Conservation (phyloP, 2,888 invertebrate genomes). For the Saturnia japonica region DNA sequence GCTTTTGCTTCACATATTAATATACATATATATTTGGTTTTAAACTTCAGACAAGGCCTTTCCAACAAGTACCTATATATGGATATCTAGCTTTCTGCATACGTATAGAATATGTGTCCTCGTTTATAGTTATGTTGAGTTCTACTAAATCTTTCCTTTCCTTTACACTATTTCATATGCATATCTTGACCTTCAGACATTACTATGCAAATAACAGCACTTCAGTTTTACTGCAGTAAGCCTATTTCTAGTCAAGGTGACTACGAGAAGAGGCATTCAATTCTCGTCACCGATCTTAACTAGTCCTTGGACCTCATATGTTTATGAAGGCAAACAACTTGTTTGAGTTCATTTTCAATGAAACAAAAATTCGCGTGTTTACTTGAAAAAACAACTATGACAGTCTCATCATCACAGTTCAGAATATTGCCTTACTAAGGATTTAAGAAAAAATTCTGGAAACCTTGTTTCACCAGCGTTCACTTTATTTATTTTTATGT, state of each 20-base stretch:
- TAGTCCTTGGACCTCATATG: background rate
- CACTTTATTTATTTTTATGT: no score
- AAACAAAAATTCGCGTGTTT: no score
- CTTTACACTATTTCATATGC: background rate
- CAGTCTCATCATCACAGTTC: background rate
- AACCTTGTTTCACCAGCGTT: background rate
- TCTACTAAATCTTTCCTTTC: background rate
- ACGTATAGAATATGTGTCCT: background rate
- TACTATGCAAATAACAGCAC: background rate
- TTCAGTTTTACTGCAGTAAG: background rate
- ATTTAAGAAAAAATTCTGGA: background rate
- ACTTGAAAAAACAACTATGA: no score
- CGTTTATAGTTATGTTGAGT: background rate
- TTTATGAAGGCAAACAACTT: background rate
- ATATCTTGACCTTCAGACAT: background rate
- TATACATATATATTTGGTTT: no score
- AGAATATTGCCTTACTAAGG: background rate
- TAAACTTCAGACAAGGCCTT: no score
- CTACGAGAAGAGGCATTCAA: no score
- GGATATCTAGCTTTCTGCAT: constrained; percentile 1
- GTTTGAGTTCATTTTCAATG: background rate
- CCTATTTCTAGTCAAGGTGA: no score
- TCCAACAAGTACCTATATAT: no score
- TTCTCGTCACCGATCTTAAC: background rate
- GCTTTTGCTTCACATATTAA: no score